These are phyloP conservation scores for Meganola albula DNA, from an alignment of 2,888 invertebrate genomes.

Conservation along the genomic window DNA sequence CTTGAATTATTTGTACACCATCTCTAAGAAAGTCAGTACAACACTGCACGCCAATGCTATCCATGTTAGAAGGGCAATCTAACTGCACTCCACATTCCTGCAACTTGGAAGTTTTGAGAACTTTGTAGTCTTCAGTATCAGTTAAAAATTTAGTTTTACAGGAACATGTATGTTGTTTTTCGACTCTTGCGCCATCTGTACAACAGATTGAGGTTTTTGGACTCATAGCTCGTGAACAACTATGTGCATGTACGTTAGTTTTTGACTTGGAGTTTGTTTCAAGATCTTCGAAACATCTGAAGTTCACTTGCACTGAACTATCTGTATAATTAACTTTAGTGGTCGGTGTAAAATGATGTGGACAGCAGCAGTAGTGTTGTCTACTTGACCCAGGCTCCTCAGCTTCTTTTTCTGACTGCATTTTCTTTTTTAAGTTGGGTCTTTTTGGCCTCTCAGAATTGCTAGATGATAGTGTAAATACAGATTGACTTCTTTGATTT, in stretches of 20 bases:
- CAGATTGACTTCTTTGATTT: constrained; percentile 61
- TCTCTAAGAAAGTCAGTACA: constrained; percentile 5
- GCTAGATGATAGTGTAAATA: constrained; percentile 64
- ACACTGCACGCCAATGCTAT: constrained; percentile 25
- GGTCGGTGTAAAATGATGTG: constrained; percentile 33
- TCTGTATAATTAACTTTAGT: constrained; percentile 43
- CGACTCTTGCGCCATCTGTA: constrained; percentile 34
- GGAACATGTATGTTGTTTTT: constrained; percentile 54
- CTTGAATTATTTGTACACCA: not conserved
- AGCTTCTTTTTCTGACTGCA: constrained; percentile 38
- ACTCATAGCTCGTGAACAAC: too few species aligned
- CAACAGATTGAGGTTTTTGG: too few species aligned
- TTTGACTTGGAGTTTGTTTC: constrained; percentile 13
- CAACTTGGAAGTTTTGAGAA: constrained; percentile 54
- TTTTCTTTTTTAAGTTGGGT: constrained; percentile 40
- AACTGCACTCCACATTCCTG: constrained; percentile 36
- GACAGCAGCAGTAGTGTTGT: constrained; percentile 50
- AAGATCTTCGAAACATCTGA: constrained; percentile 28
- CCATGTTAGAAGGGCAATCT: constrained; percentile 22
- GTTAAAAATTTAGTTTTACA: constrained; percentile 40
- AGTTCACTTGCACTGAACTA: constrained; percentile 57
- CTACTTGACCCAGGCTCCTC: constrained; percentile 39
- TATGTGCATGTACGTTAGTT: too few species aligned
- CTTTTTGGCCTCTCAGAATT: constrained; percentile 47
- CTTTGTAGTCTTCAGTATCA: constrained; percentile 43